Base-by-base conservation (phyloP, 64 coral and sea anemone genomes). In the Montipora efflorescens region DNA sequence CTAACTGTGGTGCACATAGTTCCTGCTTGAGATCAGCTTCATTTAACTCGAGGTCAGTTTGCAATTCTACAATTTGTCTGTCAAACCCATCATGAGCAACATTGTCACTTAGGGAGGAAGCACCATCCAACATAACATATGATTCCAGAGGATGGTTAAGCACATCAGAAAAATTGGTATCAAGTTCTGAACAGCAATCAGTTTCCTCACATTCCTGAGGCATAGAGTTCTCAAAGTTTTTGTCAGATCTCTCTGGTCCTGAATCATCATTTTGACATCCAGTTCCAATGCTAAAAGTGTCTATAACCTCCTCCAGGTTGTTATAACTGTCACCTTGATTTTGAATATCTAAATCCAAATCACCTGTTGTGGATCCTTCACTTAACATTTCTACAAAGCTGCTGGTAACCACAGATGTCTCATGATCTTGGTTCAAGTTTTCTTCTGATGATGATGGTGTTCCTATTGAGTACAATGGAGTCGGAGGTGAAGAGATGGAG, bases 391-490 rank as follows among this genome's bases (percentile, higher is more conserved):
- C 13, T 71, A 64, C 12, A 5, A 48, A 5, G 44, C 43, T 90
- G 16, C 43, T 43, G 22, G 57, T 51, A 21, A 25, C 74, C 7
- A 11, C 18, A 47, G 50, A 28, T 44, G n/a, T 20, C 51, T 79
- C 58, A 19, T 67, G 18, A 47, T 62, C 80, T 92, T 74, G 45
- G 82, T 14, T 57, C 45, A 93, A 19, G 66, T 93, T 87, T 79
- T 93, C 91, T 20, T 93, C 91, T 47, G 91, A 93, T 19, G 90
- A 64, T 46, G 90, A 45, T 79, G 91, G 91, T 25, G 91, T 93
- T 23, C 82, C 91, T 79, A 93, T 93, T 14, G 91, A 93, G 67
- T 93, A 93, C 55, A 93, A 48, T 20, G 82, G 66, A 0, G 82
- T 72, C 4, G 12, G 66, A 72, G 46, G 64, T 21, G 7, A 16